These are phyloP conservation scores for Esox masquinongy DNA, from an alignment of 2,797 vertebrate genomes.

Conservation along the genomic window DNA sequence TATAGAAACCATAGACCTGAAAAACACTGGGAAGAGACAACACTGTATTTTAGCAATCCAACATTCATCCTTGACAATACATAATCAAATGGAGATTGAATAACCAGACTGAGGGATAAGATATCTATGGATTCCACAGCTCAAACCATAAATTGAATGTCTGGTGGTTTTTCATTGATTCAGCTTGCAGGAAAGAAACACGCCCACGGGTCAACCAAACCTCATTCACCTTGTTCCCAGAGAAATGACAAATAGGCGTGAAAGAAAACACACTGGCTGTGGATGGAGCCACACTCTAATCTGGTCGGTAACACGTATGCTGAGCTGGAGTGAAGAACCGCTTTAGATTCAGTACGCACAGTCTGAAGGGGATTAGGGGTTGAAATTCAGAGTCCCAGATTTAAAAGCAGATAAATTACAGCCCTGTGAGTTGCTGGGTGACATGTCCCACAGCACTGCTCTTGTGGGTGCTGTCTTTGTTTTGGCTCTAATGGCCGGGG, in stretches of 20 bases:
- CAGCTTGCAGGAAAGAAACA: conserved; percentile 62
- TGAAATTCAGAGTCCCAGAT: conserved; percentile 58
- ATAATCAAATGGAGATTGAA: conserved; percentile 22
- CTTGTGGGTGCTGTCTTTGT: conserved; percentile 49
- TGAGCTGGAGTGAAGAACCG: conserved; percentile 30
- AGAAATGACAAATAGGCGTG: conserved; percentile 28
- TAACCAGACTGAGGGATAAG: conserved; percentile 59
- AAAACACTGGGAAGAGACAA: conserved; percentile 33
- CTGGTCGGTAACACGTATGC: background rate
- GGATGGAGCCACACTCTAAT: background rate
- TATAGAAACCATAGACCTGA: conserved; percentile 51
- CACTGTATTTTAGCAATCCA: conserved; percentile 28
- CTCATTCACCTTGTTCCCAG: conserved; percentile 42
- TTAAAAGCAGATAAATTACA: conserved; percentile 59
- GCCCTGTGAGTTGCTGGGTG: conserved; percentile 47
- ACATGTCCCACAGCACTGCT: conserved; percentile 51
- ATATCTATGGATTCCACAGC: conserved; percentile 61
- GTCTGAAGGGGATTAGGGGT: conserved; percentile 25
- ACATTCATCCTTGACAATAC: conserved; percentile 44
- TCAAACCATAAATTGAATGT: conserved; percentile 58
- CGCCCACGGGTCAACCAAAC: conserved; percentile 46
- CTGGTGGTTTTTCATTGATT: conserved; percentile 67
- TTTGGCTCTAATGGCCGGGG: conserved; percentile 17
- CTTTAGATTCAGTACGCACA: conserved; percentile 40
- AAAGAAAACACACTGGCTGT: conserved; percentile 14